Base-by-base conservation (phyloP, 2,888 invertebrate genomes). In the Bibio marci region DNA sequence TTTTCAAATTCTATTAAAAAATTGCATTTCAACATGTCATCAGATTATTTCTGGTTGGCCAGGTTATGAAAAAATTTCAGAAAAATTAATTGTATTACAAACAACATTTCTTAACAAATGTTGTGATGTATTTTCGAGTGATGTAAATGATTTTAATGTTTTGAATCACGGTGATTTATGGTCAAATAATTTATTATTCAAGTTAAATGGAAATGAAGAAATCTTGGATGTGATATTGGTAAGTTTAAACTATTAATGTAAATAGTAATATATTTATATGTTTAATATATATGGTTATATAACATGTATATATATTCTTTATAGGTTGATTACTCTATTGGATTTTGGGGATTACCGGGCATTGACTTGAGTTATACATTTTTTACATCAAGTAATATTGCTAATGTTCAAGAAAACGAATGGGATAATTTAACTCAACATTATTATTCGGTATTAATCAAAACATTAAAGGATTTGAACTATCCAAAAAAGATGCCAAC, bases 101-200 rank as follows among this genome's bases (percentile, higher is more conserved):
- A 15, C 11, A 4, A 38, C 10, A 8, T 13, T 38, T 13, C 25
- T 32, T 11, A 3, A 26, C 3, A 31, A 26, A 19, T 31, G 32
- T 18, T 32, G 33, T 12, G 17, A 4, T 5, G 28, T 33, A 6
- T 4, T 13, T 28, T 7, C 19, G 27, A 14, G 38, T 5, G 13
- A 38, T 34, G 28, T 33, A 2, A 33, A 34, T 17, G n/a, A 19
- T 13, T 26, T 38, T 3, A 38, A 38, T 38, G 38, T 38, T 3
- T 15, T 38, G 10, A 13, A 12, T 7, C 38, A 38, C 27, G 38
- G 38, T 11, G 38, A 38, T 33, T 32, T 38, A 34, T 38, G 38
- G 38, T 33, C 27, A 3, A 38, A 34, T n/a, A 38, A 38, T 27
- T 33, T 38, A 17, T 26, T 38, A 27, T 38, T 38, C 11, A 33